phyloP scores from a whole-genome alignment of 2,113 vertebrate species.

The Tupaia chinensis region DNA sequence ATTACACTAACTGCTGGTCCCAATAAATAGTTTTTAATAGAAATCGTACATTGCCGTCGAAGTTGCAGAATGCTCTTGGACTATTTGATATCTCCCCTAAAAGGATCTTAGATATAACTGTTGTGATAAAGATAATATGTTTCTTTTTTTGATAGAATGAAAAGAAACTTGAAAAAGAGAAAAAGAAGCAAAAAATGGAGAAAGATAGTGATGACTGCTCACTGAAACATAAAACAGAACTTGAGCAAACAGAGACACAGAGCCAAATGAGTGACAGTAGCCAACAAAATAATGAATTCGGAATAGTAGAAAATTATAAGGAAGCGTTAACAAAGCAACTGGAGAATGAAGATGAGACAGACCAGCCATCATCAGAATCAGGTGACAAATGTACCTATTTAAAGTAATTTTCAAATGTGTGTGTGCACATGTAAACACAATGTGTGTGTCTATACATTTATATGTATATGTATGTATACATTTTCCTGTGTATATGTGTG shows the following conservation, averaged over 20 bases:
- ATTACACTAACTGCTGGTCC: too few species aligned
- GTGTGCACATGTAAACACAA: too few species aligned
- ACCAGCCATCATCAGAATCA: constrained; percentile 88
- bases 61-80: neutral
- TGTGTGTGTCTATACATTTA: neutral
- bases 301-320: constrained; percentile 76
- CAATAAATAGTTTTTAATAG: neutral
- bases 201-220: constrained; percentile 63
- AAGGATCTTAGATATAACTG: neutral
- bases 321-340: constrained; percentile 83
- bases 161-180: constrained; percentile 90
- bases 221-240: constrained; percentile 68
- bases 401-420: neutral
- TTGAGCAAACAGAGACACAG: constrained; percentile 77
- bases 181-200: constrained; percentile 84
- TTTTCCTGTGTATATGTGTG: too few species aligned
- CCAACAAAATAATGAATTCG: constrained; percentile 75
- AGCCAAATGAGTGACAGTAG: constrained; percentile 74
- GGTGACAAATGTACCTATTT: constrained; percentile 82
- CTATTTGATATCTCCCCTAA: constrained; percentile 48
- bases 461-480: neutral
- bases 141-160: constrained; percentile 89
- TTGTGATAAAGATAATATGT: constrained; percentile 47
- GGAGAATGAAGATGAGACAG: constrained; percentile 87
- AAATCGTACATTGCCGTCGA: neutral